Evolutionary conservation across 2,888 invertebrate genomes (phyloP).

Genomic region (Ditula angustiorana): DNA sequence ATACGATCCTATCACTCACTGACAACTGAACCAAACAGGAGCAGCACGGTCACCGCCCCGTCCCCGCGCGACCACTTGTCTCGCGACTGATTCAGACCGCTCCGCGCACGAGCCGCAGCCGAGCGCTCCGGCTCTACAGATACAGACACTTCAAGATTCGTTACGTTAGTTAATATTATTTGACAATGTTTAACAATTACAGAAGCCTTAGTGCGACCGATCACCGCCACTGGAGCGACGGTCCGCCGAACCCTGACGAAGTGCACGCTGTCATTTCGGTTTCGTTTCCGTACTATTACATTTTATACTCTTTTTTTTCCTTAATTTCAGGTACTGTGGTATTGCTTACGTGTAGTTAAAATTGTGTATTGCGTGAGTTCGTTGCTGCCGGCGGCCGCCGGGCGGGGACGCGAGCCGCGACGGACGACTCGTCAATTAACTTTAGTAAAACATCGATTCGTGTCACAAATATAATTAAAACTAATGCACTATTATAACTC

Average conservation of each 20-base stretch:
- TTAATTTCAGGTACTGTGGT: slow-evolving; percentile 81
- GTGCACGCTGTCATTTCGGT: slow-evolving; percentile 6
- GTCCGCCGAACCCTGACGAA: slow-evolving; percentile 18
- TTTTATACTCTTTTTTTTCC: slow-evolving; percentile 64
- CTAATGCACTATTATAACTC: slow-evolving; percentile 83
- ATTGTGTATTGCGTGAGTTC: slow-evolving; percentile 50
- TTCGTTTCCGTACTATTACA: slow-evolving; percentile 64
- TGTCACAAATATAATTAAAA: slow-evolving; percentile 84
- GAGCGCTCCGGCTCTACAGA: slow-evolving; percentile 28
- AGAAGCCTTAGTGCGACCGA: slow-evolving; percentile 42
- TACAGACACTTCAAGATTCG: slow-evolving; percentile 31
- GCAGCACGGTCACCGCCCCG: no score
- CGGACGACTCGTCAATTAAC: slow-evolving; percentile 78
- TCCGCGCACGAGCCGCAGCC: not conserved
- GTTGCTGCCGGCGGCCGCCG: slow-evolving; percentile 48
- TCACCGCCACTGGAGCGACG: slow-evolving; percentile 44
- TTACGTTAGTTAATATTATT: slow-evolving; percentile 35
- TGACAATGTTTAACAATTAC: slow-evolving; percentile 38
- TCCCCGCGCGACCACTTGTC: slow-evolving; percentile 18
- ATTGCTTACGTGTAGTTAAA: slow-evolving; percentile 81
- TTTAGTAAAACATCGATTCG: slow-evolving; percentile 84
- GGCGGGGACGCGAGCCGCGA: slow-evolving; percentile 53
- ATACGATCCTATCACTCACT: slow-evolving; percentile 8
- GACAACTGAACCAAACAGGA: slow-evolving; percentile 17
- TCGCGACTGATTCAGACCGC: slow-evolving; percentile 25